Evolutionary conservation across 2,113 vertebrate species (phyloP), one percentile per base, ranked within the genome.

Genomic region (Archilochus colubris): DNA sequence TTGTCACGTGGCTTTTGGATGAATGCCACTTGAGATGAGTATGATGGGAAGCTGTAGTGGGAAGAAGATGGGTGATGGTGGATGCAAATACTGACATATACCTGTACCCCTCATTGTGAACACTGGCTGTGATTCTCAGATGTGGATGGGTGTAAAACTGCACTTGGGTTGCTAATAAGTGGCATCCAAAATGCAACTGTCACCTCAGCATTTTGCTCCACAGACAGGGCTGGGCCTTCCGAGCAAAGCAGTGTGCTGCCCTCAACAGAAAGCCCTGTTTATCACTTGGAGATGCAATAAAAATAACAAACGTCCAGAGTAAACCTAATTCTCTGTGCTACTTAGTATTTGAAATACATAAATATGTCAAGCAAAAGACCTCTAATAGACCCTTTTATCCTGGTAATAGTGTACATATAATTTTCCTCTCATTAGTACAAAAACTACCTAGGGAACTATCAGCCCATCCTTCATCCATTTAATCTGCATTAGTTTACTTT

Each of bases 311-410:
- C 97, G 98, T 80, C 98, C 95, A 97, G 98, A 98, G 98, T 98
- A 98, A 99, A 98, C 98, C 98, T 98, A 98, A 98, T 99, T 99
- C 98, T 99, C 98, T 98, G 98, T 97, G 98, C 98, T 98, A 98
- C 97, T 98, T 98, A 98, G 98, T 98, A 98, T 99, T 98, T 98
- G 98, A 99, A 99, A 99, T 99, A 98, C 98, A 99, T 99, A 99
- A 99, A 99, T 98, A 98, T 99, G 99, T 99, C 98, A 98, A 97
- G 98, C 98, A 98, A 98, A 99, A 98, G 98, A 98, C 98, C 98
- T 98, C 98, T 99, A 99, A 99, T 99, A 99, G 99, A 99, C 98
- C 99, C 98, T 99, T 98, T 99, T 98, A 98, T 98, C 98, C 98
- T 98, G 98, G 98, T 99, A 99, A 99, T 99, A 99, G 99, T 98